Conservation (phyloP, 2,113 vertebrate genomes). For the Zosterops japonicus region DNA sequence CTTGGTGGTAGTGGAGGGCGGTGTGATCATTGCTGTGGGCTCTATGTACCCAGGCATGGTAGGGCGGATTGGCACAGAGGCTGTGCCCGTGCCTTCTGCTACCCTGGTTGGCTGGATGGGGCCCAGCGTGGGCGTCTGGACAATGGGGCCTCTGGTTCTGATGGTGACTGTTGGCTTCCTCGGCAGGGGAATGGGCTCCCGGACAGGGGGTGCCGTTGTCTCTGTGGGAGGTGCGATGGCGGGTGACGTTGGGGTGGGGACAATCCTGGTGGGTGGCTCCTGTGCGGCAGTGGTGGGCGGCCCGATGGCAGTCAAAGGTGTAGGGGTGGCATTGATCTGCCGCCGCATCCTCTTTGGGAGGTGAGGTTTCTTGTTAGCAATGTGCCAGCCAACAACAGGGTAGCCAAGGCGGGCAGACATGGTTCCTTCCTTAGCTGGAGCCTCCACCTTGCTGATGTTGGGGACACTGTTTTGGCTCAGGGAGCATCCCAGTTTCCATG, state of each 20-base stretch:
- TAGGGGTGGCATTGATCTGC: constrained; percentile 92
- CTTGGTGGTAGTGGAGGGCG: constrained; percentile 85
- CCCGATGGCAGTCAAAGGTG: constrained; percentile 86
- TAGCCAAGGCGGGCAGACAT: constrained; percentile 92
- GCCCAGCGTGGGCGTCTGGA: constrained; percentile 88
- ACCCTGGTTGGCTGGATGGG: constrained; percentile 90
- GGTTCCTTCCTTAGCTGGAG: constrained; percentile 89
- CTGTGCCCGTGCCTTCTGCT: constrained; percentile 79
- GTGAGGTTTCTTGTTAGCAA: constrained; percentile 94
- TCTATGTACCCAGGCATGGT: constrained; percentile 85
- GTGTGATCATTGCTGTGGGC: constrained; percentile 84
- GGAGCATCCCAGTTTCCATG: constrained; percentile 93
- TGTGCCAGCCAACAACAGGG: constrained; percentile 97
- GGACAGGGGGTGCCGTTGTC: constrained; percentile 81
- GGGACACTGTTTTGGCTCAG: constrained; percentile 89
- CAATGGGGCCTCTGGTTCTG: constrained; percentile 87
- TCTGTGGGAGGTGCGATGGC: constrained; percentile 89
- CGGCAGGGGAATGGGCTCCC: constrained; percentile 87
- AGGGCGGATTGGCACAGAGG: constrained; percentile 82
- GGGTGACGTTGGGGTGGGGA: constrained; percentile 90
- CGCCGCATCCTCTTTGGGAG: constrained; percentile 87
- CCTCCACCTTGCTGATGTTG: constrained; percentile 88
- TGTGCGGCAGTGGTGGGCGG: constrained; percentile 84
- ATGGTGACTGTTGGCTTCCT: constrained; percentile 89
- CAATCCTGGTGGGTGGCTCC: constrained; percentile 86